Conservation (phyloP, 2,888 invertebrate species). For the Muschampia plurimacula region DNA sequence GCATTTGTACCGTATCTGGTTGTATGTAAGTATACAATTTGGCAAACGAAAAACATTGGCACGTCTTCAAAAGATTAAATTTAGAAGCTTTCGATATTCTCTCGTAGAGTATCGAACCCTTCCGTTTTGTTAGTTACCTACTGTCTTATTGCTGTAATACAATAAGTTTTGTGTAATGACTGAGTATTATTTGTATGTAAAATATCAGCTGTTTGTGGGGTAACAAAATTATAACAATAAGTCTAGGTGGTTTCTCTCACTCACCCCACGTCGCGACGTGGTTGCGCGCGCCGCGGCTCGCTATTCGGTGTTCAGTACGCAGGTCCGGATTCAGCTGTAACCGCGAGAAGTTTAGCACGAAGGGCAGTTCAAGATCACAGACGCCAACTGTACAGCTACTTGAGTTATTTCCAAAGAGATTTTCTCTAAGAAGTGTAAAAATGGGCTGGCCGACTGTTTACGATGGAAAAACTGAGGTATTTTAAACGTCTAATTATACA, state of each 20-base stretch:
- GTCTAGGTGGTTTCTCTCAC: slow-evolving; percentile 54
- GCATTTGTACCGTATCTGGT: slow-evolving; percentile 10
- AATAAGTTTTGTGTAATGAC: slow-evolving; percentile 11
- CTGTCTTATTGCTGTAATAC: neutral
- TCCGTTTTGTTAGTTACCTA: slow-evolving; percentile 13
- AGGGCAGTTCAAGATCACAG: slow-evolving; percentile 86
- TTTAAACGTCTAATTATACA: slow-evolving; percentile 23
- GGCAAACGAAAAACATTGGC: slow-evolving; percentile 61
- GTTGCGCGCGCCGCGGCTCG: slow-evolving; percentile 73
- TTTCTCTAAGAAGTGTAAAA: slow-evolving; percentile 58
- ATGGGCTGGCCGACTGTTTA: slow-evolving; percentile 73
- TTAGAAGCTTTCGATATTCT: slow-evolving; percentile 57
- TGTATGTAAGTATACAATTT: slow-evolving; percentile 38
- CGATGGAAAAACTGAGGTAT: slow-evolving; percentile 56
- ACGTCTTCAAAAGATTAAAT: slow-evolving; percentile 68
- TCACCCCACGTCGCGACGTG: slow-evolving; percentile 61
- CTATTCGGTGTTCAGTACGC: slow-evolving; percentile 71
- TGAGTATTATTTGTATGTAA: slow-evolving; percentile 4
- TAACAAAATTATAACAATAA: slow-evolving; percentile 24
- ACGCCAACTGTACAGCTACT: slow-evolving; percentile 67
- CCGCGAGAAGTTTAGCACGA: slow-evolving; percentile 72
- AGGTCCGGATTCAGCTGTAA: slow-evolving; percentile 68
- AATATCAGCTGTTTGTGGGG: slow-evolving; percentile 25
- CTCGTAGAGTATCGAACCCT: slow-evolving; percentile 30
- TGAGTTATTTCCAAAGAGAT: slow-evolving; percentile 62